Conservation (phyloP, 1,140 invertebrate genomes). For the Drosophila pseudoobscura region DNA sequence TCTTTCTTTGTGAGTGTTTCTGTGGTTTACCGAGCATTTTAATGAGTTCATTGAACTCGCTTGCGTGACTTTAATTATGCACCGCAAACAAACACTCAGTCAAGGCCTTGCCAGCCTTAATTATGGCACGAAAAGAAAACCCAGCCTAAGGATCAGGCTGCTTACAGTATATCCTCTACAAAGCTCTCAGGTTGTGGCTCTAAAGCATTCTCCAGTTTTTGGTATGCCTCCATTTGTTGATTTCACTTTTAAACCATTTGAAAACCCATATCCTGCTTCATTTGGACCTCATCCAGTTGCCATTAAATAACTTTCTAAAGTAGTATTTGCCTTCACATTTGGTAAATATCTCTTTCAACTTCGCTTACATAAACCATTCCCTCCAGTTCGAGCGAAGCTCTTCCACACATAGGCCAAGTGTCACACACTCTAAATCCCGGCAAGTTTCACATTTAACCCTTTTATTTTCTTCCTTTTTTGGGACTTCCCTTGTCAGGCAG, state of each 20-base stretch:
- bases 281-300: slow-evolving; percentile 5
- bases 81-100: slow-evolving; percentile 5
- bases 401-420: slow-evolving; percentile 32
- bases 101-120: slow-evolving; percentile 15
- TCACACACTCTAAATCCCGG: slow-evolving; percentile 23
- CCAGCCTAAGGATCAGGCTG: background rate
- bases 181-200: background rate
- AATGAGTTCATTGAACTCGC: slow-evolving; percentile 69
- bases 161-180: background rate
- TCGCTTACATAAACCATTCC: slow-evolving; percentile 18
- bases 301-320: slow-evolving; percentile 28
- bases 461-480: slow-evolving; percentile 15
- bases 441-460: slow-evolving; percentile 32
- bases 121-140: slow-evolving; percentile 4
- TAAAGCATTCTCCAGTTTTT: background rate
- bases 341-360: slow-evolving; percentile 24
- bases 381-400: background rate
- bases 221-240: background rate
- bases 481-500: slow-evolving; percentile 19
- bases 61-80: slow-evolving; percentile 55
- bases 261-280: background rate
- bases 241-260: background rate
- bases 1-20: slow-evolving; percentile 12
- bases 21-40: slow-evolving; percentile 56
- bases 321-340: slow-evolving; percentile 14